Conservation (phyloP, 2,888 invertebrate genomes). For the Drosophila demipolita region DNA sequence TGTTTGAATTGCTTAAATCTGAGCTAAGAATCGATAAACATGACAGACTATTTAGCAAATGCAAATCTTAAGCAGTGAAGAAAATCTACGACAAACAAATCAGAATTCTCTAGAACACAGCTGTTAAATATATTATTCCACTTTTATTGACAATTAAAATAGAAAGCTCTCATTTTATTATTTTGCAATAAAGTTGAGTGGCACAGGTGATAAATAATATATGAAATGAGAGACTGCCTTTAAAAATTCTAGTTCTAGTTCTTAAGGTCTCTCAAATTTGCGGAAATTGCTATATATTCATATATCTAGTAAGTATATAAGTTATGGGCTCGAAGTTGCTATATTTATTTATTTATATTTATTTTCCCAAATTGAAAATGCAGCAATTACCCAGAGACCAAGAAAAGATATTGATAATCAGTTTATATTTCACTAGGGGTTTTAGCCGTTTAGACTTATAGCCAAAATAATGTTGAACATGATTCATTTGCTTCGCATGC, state of each 20-base stretch:
- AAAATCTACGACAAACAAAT: not conserved
- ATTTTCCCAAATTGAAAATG: not conserved
- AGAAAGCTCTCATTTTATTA: not conserved
- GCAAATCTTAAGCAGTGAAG: not conserved
- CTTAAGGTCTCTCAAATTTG: not conserved
- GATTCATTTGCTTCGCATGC: not conserved
- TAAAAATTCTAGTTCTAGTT: not conserved
- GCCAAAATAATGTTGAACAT: not conserved
- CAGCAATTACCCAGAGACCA: not conserved
- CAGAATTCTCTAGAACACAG: not conserved
- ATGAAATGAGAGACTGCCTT: too few relatives aligned
- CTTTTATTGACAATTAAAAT: not conserved
- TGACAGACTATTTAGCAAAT: not conserved
- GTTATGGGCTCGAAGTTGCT: not conserved
- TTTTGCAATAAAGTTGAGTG: too few relatives aligned
- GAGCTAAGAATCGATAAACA: too few relatives aligned
- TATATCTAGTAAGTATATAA: not conserved
- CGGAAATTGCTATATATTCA: not conserved
- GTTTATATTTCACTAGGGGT: not conserved
- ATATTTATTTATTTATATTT: too few relatives aligned
- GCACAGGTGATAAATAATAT: too few relatives aligned
- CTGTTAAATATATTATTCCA: not conserved
- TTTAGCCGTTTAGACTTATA: not conserved
- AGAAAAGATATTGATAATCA: not conserved
- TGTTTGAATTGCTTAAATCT: not conserved